These are phyloP conservation scores for Palythoa grandiflora DNA, from an alignment of 92 coral and sea anemone genomes.

Conservation along the genomic window DNA sequence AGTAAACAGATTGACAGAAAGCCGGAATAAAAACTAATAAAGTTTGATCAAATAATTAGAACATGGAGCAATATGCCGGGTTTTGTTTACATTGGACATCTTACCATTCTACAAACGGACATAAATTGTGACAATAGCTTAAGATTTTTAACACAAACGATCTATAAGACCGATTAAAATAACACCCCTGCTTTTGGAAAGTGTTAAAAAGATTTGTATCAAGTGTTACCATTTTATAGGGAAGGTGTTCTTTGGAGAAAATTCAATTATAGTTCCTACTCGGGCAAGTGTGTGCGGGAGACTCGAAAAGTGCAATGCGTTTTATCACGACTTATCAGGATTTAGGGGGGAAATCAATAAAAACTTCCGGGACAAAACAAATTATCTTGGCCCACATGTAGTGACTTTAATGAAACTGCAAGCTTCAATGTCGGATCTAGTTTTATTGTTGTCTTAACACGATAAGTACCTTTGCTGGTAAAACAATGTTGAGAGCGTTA, in stretches of 20 bases:
- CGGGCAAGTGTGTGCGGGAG: no score
- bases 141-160: not conserved
- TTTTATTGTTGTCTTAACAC: constrained; percentile 33
- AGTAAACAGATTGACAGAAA: constrained; percentile 76
- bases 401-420: constrained; percentile 27
- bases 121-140: constrained; percentile 34
- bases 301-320: not conserved
- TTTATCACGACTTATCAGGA: not conserved
- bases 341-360: not conserved
- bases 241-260: no score
- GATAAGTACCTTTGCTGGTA: constrained; percentile 28
- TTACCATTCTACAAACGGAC: constrained; percentile 45
- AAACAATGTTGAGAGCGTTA: constrained; percentile 16
- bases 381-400: not conserved
- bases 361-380: constrained; percentile 29
- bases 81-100: constrained; percentile 74
- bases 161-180: not conserved
- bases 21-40: constrained; percentile 85
- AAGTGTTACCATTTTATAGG: no score
- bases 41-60: constrained; percentile 93
- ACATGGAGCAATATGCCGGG: constrained; percentile 78
- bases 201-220: not conserved
- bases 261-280: no score
- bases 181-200: not conserved
- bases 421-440: constrained; percentile 16